These are phyloP conservation scores for Diplodus puntazzo DNA, from an alignment of 2,797 vertebrate genomes.

Conservation along the genomic window DNA sequence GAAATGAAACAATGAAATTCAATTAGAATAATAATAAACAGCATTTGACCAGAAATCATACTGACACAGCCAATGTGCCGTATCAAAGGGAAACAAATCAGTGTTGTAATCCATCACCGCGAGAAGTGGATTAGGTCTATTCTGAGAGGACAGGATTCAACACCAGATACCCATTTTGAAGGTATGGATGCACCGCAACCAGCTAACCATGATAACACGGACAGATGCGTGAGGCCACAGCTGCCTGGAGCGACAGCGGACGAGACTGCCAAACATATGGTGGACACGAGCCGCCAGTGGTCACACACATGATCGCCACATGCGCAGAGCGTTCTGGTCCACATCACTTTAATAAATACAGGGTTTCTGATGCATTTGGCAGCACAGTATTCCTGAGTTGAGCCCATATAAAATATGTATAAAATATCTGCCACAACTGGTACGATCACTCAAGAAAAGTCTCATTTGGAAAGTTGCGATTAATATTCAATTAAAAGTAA, in stretches of 20 bases:
- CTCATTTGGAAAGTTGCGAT: not conserved
- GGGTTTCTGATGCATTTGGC: not conserved
- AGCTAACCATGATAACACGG: slow-evolving; percentile 40
- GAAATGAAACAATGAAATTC: not conserved
- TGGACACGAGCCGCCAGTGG: slow-evolving; percentile 47
- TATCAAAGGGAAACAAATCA: not conserved
- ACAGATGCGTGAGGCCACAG: slow-evolving; percentile 55
- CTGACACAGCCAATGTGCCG: not conserved
- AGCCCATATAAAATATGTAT: not conserved
- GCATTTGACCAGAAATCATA: slow-evolving; percentile 1
- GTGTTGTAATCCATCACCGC: slow-evolving; percentile 31
- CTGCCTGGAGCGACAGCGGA: slow-evolving; percentile 44
- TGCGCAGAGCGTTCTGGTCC: slow-evolving; percentile 28
- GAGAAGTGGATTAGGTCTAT: slow-evolving; percentile 30
- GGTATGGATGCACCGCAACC: slow-evolving; percentile 9
- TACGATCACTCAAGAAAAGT: not conserved
- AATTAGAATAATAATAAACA: slow-evolving; percentile 3
- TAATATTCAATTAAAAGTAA: not conserved
- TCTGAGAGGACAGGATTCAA: slow-evolving; percentile 38
- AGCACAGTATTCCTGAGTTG: not conserved
- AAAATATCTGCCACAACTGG: slow-evolving; percentile 4
- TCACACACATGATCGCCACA: slow-evolving; percentile 39
- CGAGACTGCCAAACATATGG: slow-evolving; percentile 57
- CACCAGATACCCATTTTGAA: slow-evolving; percentile 19
- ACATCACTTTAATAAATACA: slow-evolving; percentile 11